A percentile compares a stretch with the other conserved stretches of the same genome.
These are phyloP conservation scores for Trochalopteron elliotii DNA, from an alignment of 2,113 vertebrate species.

Conservation along the genomic window DNA sequence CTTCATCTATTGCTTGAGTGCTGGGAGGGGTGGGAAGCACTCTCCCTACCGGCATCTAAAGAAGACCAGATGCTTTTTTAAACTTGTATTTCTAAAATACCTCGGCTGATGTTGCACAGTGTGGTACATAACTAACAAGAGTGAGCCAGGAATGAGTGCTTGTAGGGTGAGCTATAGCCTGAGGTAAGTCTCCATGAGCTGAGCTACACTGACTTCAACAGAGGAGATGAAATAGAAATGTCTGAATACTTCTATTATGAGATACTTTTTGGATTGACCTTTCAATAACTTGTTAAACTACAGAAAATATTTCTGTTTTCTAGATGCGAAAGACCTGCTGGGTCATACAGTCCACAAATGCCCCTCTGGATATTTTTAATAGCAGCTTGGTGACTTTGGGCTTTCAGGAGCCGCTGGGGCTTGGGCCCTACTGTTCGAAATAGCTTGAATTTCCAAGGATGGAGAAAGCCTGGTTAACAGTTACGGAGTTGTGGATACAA, in stretches of 20 bases:
- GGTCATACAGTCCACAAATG: neutral
- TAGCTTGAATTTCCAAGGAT: neutral
- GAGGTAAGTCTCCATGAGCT: slow-evolving; percentile 39
- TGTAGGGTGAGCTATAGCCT: slow-evolving; percentile 39
- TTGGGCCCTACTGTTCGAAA: neutral
- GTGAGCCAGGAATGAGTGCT: neutral
- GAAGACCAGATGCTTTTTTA: neutral
- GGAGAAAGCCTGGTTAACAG: neutral
- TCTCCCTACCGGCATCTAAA: neutral
- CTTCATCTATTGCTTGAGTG: neutral
- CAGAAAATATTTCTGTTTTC: slow-evolving; percentile 36
- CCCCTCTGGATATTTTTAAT: slow-evolving; percentile 19
- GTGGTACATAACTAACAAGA: slow-evolving; percentile 41
- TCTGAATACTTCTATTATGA: slow-evolving; percentile 11
- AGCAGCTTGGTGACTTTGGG: neutral
- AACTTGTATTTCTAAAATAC: slow-evolving; percentile 21
- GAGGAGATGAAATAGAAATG: slow-evolving; percentile 43
- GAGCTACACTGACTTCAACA: neutral
- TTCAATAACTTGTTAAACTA: slow-evolving; percentile 50
- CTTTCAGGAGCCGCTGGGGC: neutral
- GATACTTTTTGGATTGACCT: slow-evolving; percentile 34
- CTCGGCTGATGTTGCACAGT: neutral
- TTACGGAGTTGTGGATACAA: neutral
- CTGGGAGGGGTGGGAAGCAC: neutral
- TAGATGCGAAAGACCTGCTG: slow-evolving; percentile 30